Percentiles rank a stretch among this genome's conserved stretches.
Evolutionary conservation across 1,140 invertebrate species (phyloP).

Genomic region (Euura lappo): DNA sequence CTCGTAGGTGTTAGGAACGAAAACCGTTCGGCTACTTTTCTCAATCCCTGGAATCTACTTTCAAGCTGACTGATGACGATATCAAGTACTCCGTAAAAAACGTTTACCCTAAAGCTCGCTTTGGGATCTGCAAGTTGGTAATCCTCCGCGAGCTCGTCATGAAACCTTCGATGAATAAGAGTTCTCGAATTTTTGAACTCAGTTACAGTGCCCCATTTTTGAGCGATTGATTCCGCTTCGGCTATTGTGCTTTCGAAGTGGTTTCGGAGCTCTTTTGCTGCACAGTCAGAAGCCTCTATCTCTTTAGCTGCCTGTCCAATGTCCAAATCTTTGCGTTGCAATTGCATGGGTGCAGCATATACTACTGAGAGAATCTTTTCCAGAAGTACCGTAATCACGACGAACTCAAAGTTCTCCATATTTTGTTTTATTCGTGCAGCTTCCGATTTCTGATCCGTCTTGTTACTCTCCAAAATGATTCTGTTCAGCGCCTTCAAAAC

Average conservation of each 20-base stretch:
- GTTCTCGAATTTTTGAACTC: slow-evolving; percentile 6
- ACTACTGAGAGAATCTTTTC: slow-evolving; percentile 15
- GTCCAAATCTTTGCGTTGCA: slow-evolving; percentile 15
- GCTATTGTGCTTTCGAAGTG: slow-evolving; percentile 12
- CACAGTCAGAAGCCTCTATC: slow-evolving; percentile 9
- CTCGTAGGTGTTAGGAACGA: slow-evolving; percentile 17
- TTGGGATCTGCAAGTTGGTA: slow-evolving; percentile 12
- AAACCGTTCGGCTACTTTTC: slow-evolving; percentile 16
- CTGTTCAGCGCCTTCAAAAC: slow-evolving; percentile 11
- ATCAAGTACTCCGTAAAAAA: slow-evolving; percentile 19
- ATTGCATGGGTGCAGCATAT: slow-evolving; percentile 13
- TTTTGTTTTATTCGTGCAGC: slow-evolving; percentile 12
- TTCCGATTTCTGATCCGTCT: slow-evolving; percentile 11
- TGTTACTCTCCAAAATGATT: slow-evolving; percentile 15
- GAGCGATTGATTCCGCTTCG: slow-evolving; percentile 15
- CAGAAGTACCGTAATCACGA: slow-evolving; percentile 12
- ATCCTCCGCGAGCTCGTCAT: slow-evolving; percentile 19
- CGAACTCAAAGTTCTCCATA: slow-evolving; percentile 14
- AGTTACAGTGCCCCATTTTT: slow-evolving; percentile 13
- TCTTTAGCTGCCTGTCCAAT: slow-evolving; percentile 10
- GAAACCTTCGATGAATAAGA: slow-evolving; percentile 18
- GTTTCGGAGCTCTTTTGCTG: slow-evolving; percentile 16
- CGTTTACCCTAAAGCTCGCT: slow-evolving; percentile 18
- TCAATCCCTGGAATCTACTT: slow-evolving; percentile 16
- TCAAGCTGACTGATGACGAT: slow-evolving; percentile 12